Conservation (phyloP, 2,888 invertebrate species). For the Acrocera orbiculus region DNA sequence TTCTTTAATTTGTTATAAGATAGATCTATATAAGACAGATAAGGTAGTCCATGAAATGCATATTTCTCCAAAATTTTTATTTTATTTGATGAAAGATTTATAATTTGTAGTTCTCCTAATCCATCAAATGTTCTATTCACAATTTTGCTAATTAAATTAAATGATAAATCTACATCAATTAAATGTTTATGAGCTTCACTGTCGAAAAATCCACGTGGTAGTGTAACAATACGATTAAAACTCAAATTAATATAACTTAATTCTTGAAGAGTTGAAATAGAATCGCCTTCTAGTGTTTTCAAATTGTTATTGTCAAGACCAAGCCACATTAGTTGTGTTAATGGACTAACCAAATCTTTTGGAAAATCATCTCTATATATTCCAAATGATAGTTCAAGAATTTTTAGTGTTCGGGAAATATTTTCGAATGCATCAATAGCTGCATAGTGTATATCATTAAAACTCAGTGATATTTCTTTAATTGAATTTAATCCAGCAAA, state of each 20-base stretch:
- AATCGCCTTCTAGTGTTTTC: conserved; percentile 50
- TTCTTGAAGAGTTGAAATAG: conserved; percentile 48
- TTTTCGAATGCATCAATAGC: conserved; percentile 65
- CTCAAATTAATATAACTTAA: conserved; percentile 71
- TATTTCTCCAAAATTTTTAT: conserved; percentile 50
- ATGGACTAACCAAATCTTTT: conserved; percentile 52
- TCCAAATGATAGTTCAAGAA: conserved; percentile 71
- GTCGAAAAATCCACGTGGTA: conserved; percentile 51
- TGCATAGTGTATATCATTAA: conserved; percentile 72
- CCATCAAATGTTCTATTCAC: conserved; percentile 52
- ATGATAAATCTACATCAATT: conserved; percentile 62
- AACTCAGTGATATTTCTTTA: conserved; percentile 76
- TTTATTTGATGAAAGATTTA: conserved; percentile 63
- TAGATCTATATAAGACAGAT: conserved; percentile 63
- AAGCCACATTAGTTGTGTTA: conserved; percentile 61
- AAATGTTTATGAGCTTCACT: conserved; percentile 51
- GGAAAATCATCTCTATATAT: conserved; percentile 65
- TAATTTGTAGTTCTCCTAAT: conserved; percentile 53
- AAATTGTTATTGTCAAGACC: conserved; percentile 79
- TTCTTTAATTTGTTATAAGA: conserved; percentile 62
- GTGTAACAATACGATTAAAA: conserved; percentile 58
- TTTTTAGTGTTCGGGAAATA: conserved; percentile 56
- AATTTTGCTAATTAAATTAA: conserved; percentile 56
- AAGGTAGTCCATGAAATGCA: conserved; percentile 60
- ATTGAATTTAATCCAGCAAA: conserved; percentile 58